Evolutionary conservation across 1,140 invertebrate species (phyloP).

Genomic region (Phymorhynchus buccinoides): DNA sequence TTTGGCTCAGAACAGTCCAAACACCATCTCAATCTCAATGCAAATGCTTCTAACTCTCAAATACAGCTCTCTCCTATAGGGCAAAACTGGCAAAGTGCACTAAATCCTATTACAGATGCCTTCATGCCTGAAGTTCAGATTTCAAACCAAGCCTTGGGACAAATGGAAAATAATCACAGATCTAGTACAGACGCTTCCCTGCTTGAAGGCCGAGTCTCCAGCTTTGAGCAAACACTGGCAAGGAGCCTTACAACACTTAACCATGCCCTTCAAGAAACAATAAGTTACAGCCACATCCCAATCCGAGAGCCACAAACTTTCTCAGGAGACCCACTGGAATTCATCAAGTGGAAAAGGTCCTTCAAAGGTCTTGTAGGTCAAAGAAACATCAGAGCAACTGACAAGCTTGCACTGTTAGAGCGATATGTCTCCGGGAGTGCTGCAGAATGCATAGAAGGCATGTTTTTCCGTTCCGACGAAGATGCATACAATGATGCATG

Average conservation of each 20-base stretch:
- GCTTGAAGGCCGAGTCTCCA: not conserved
- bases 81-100: no score
- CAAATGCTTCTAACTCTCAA: no score
- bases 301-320: not conserved
- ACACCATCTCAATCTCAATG: no score
- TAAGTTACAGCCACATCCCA: not conserved
- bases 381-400: not conserved
- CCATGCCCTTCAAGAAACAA: not conserved
- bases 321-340: no score
- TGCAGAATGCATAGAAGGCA: no score
- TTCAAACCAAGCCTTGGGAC: no score
- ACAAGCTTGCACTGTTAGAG: constrained; percentile 1
- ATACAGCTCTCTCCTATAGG: no score
- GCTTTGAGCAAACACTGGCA: not conserved
- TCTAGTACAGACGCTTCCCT: no score
- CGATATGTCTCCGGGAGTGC: not conserved
- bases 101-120: no score
- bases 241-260: not conserved
- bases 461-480: not conserved
- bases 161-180: no score
- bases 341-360: not conserved
- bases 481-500: not conserved
- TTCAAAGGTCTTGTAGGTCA: not conserved
- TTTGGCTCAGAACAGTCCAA: no score
- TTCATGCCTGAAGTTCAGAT: no score